Percentiles rank a stretch among this genome's conserved stretches.
phyloP scores from a whole-genome alignment of 2,888 invertebrate species.

The Drosophila heteroneura region DNA sequence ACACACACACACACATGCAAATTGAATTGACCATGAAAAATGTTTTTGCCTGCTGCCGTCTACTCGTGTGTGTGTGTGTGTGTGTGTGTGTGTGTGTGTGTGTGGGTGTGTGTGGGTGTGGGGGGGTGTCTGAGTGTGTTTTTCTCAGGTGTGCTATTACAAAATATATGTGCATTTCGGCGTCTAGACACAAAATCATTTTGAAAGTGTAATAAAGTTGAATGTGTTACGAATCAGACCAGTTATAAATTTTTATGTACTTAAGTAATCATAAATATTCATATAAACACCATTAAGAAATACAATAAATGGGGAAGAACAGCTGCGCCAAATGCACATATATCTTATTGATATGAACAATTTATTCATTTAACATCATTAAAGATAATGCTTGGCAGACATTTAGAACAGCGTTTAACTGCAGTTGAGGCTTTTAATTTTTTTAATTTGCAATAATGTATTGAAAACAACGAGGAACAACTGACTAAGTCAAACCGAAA shows the following conservation, averaged over 20 bases:
- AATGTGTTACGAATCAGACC: conserved; percentile 4
- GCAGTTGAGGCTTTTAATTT: neutral
- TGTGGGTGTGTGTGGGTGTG: too few relatives aligned
- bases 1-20: conserved; percentile 55
- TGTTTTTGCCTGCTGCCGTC: conserved; percentile 62
- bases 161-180: conserved; percentile 10
- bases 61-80: conserved; percentile 1
- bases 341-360: neutral
- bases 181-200: conserved; percentile 28
- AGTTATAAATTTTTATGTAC: neutral
- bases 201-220: neutral
- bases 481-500: neutral
- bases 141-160: conserved; percentile 42
- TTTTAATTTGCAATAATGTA: neutral
- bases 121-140: conserved; percentile 4
- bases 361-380: neutral
- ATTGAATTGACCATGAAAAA: conserved; percentile 77
- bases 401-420: neutral
- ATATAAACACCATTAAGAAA: neutral
- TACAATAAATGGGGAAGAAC: neutral
- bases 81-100: neutral
- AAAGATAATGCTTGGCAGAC: neutral
- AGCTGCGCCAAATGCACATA: neutral
- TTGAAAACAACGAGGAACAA: neutral
- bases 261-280: neutral